Base-by-base conservation (phyloP, 2,888 invertebrate genomes). In the Onthophagus sagittarius region DNA sequence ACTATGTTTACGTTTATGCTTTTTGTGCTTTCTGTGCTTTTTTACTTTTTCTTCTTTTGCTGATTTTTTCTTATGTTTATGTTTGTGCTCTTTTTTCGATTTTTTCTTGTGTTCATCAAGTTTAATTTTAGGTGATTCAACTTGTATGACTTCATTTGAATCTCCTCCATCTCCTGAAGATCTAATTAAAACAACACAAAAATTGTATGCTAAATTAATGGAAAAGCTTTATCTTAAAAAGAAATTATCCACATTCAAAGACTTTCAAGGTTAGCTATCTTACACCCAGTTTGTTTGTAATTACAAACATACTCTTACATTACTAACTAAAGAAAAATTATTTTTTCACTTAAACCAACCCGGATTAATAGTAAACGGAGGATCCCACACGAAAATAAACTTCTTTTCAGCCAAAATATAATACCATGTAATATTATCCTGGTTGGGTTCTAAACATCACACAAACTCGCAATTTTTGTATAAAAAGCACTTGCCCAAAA, bases 1-100 rank as follows among this genome's bases (percentile, higher is more conserved):
- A 73, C 82, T 84, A 32, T 83, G 84, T 81, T 89, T 87, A 81
- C 89, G 82, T 80, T 87, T 87, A 79, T 90, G 84, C 84, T 91
- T 88, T 84, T 91, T 88, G 81, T 88, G 90, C 81, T 91, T 92
- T 79, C 90, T 91, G 80, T 88, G 90, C 81, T 91, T 92, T 79
- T 90, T 91, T 76, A 86, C 86, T 74, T 86, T 86, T 39, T 88
- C 88, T n/a, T 85, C 82, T 75, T 89, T 89, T 3, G 23, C 23
- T 15, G 82, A 79, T 78, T 86, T 86, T 74, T 88, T 87, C 78
- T 86, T 87, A 79, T 88, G 88, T 81, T 89, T 89, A 79, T 87
- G 88, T 77, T 89, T 90, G 79, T 88, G 87, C 72, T 88, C 87
- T 78, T 90, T 89, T 81, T 91, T 92, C 78, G 90, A 90, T 84